A percentile compares a stretch with the other conserved stretches of the same genome.
Conservation (phyloP, 2,113 vertebrate genomes). For the Propithecus coquereli region DNA sequence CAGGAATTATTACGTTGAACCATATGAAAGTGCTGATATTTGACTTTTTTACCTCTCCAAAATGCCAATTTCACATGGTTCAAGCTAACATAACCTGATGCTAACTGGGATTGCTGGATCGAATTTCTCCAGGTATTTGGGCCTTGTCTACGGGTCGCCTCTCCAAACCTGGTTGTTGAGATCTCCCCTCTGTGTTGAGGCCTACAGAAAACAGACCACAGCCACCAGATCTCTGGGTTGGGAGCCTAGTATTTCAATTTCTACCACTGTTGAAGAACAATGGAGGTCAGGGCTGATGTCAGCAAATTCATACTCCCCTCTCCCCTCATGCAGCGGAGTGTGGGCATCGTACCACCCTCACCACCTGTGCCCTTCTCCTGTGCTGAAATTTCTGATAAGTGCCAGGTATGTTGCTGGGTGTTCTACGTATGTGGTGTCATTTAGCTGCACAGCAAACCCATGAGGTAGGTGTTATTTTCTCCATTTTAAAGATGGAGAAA, state of each 20-base stretch:
- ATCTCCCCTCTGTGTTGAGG: neutral
- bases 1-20: neutral
- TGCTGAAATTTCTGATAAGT: neutral
- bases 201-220: neutral
- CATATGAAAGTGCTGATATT: neutral
- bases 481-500: slow-evolving; percentile 33
- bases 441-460: neutral
- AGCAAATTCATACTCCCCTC: neutral
- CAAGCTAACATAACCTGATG: neutral
- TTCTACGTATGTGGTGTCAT: neutral
- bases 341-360: fast-evolving
- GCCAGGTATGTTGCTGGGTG: no score
- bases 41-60: neutral
- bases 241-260: neutral
- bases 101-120: neutral
- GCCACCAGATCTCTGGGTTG: neutral
- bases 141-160: neutral
- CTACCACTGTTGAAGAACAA: neutral
- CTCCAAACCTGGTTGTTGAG: neutral
- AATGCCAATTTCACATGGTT: neutral
- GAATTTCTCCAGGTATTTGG: neutral
- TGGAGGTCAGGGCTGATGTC: neutral
- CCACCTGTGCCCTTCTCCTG: fast-evolving
- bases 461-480: neutral
- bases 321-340: fast-evolving